These are phyloP conservation scores for Morpho deidamia DNA, from an alignment of 2,888 invertebrate genomes.

Conservation along the genomic window DNA sequence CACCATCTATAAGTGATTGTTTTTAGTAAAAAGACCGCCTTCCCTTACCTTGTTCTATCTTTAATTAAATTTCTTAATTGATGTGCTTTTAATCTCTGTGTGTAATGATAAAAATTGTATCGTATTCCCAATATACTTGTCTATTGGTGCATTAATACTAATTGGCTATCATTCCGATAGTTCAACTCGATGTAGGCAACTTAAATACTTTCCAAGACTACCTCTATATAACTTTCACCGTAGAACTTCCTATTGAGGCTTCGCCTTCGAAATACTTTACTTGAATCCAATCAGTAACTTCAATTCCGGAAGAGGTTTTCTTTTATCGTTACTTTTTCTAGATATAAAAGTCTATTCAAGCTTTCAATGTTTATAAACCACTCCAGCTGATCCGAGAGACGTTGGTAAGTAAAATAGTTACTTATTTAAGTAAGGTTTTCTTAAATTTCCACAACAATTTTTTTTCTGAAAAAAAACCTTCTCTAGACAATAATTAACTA, in stretches of 20 bases:
- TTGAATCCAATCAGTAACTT: not conserved
- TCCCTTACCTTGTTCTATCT: too few relatives aligned
- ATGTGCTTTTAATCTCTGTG: too few relatives aligned
- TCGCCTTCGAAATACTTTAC: slow-evolving; percentile 4
- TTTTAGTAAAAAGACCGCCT: too few relatives aligned
- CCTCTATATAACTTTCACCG: slow-evolving; percentile 8
- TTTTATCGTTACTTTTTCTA: not conserved
- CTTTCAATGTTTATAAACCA: not conserved
- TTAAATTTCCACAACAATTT: not conserved
- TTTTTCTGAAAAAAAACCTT: not conserved
- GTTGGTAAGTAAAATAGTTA: not conserved
- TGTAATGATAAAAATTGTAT: too few relatives aligned
- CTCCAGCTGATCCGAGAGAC: too few relatives aligned
- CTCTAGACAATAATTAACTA: too few relatives aligned
- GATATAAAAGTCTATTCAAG: not conserved
- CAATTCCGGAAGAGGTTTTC: not conserved
- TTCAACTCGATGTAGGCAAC: not conserved
- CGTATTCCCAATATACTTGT: too few relatives aligned
- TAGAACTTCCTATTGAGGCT: slow-evolving; percentile 4
- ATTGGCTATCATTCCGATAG: slow-evolving; percentile 1
- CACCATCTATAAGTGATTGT: too few relatives aligned
- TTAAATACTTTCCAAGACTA: not conserved
- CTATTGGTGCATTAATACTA: not conserved
- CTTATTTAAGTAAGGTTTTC: not conserved
- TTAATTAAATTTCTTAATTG: too few relatives aligned